phyloP scores from a whole-genome alignment of 1,140 invertebrate species.

The Bombus vancouverensis region DNA sequence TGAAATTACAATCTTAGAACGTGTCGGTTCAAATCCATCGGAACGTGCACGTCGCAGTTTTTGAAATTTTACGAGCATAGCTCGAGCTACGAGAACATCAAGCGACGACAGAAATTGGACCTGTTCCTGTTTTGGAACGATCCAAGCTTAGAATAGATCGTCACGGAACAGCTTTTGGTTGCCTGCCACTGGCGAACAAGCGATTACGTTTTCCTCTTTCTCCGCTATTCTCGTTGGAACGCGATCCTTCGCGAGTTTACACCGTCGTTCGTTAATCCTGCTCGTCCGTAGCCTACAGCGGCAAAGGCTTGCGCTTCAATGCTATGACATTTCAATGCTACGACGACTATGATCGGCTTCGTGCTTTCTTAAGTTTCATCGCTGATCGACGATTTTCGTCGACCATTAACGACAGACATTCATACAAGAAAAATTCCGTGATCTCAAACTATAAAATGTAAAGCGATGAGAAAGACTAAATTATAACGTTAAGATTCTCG shows the following conservation, averaged over 20 bases:
- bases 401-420: no score
- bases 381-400: no score
- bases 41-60: conserved; percentile 12
- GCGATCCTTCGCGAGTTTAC: background rate
- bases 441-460: no score
- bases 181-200: background rate
- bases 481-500: background rate
- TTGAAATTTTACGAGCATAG: conserved; percentile 23
- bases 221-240: background rate
- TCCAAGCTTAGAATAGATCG: conserved; percentile 50
- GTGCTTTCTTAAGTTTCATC: no score
- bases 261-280: background rate
- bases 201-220: background rate
- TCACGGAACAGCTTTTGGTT: background rate
- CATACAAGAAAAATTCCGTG: no score
- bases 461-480: no score
- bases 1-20: no score
- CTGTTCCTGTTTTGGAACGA: conserved; percentile 54
- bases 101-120: conserved; percentile 60
- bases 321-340: no score
- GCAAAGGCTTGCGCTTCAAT: background rate
- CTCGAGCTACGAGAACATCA: conserved; percentile 17
- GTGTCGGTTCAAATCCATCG: no score
- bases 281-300: background rate
- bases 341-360: no score